Base-by-base conservation (phyloP, 2,113 vertebrate genomes). In the Carollia perspicillata region DNA sequence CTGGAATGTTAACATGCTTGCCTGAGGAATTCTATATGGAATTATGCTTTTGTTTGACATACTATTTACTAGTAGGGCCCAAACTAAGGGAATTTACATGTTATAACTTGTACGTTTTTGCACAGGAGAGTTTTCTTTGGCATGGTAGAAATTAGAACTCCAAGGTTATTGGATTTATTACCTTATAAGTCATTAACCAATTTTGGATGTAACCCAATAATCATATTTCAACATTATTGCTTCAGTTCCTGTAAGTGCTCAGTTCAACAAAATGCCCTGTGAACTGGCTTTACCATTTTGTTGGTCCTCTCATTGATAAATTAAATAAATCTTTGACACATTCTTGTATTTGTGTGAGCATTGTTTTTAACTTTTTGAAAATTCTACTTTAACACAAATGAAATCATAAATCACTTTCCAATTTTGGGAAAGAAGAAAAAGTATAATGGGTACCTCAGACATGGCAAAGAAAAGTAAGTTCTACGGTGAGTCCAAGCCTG, bases 361-460 rank as follows among this genome's bases (percentile, higher is more conserved):
- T 84, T 93, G 12, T 81, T 84, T 87, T 90, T 75, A 88, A 63
- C 68, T 89, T 90, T 89, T 80, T 77, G 23, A 53, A 95, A 88
- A 86, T 74, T 84, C 80, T 89, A 8, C 71, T 81, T 84, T 95
- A 42, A 89, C 10, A 92, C 23, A 80, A 86, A 92, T 77, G 53
- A 85, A 93, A 84, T 95, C 30, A 85, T 84, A 86, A 77, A 93
- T 8, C 17, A 81, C 55, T 79, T 87, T 84, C 60, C 69, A 81
- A 9, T 51, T 88, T 87, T 33, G 72, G 8, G 53, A 55, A 78
- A 47, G 40, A 80, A 74, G 68, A 68, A 63, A 68, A 90, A 26
- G 8, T 75, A 3, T 81, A 72, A 68, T 68, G 75, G 63, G 23
- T 60, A 74, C 80, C 5, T 71, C 6, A 75, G 12, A 53, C 35